Base-by-base conservation (phyloP, 2,797 vertebrate species). In the Xenops minutus region DNA sequence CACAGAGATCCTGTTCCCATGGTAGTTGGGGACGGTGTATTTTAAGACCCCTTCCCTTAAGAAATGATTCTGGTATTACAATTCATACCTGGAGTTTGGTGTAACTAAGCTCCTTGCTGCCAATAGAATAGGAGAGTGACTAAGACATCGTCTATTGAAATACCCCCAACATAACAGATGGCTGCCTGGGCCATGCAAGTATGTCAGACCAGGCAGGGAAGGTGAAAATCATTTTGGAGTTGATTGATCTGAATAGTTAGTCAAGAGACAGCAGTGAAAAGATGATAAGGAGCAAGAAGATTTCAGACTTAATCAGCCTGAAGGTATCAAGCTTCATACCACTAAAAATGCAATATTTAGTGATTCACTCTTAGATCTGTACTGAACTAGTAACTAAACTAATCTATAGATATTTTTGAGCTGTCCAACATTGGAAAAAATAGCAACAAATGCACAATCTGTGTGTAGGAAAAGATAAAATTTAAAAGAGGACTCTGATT, bases 301-400 rank as follows among this genome's bases (percentile, higher is more conserved):
- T 68, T 83, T 79, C 91, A 95, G 93, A 73, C 17, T 92, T 92
- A 76, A 88, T 88, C 83, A 95, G 55, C 30, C 85, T 19, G 58
- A 84, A 64, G 37, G 34, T 12, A 10, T 9, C 14, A 43, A 22
- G 30, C 20, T 93, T 76, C 24, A 3, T 64, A 37, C 10, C 41
- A 41, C 30, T 75, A 49, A 79, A 94, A 81, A 58, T 14, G 22
- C 14, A 66, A 13, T 61, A 61, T 75, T 74, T 75, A 39, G 17
- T 62, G 61, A 62, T 55, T 81, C 37, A 4, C 20, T 72, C 81
- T 66, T 55, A 73, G 43, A 43, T 77, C 24, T 67, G 29, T 71
- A 52, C 23, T 73, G 21, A 51, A 54, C 46, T 64, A 64, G 64
- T 61, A 83, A 52, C 32, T 54, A 14, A 58, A 19, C 46, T 58